phyloP scores from a whole-genome alignment of 2,888 invertebrate species.

The Heteromurus nitidus region DNA sequence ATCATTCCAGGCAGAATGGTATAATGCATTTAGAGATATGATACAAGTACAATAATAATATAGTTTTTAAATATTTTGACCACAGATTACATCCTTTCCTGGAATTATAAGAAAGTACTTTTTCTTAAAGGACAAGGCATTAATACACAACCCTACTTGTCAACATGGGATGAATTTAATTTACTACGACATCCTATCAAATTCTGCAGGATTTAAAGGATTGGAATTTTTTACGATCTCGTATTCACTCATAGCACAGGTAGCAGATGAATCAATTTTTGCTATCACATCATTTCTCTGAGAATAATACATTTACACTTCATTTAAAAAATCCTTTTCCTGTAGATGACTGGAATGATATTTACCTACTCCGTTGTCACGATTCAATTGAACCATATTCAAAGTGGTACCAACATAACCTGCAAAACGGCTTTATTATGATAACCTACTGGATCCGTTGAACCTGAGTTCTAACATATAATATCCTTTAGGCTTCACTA shows the following conservation, averaged over 20 bases:
- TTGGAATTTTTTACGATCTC: slow-evolving; percentile 3
- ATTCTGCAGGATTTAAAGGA: slow-evolving; percentile 14
- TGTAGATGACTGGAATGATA: neutral
- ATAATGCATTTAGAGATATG: too few species aligned
- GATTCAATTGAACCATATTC: neutral
- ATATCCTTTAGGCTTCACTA: too few species aligned
- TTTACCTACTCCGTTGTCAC: neutral
- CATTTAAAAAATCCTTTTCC: neutral
- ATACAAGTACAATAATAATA: neutral
- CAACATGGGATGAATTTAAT: slow-evolving; percentile 2
- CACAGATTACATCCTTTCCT: neutral
- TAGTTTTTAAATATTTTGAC: neutral
- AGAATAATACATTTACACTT: too few species aligned
- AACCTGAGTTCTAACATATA: too few species aligned
- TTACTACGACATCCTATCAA: slow-evolving; percentile 18
- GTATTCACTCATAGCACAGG: slow-evolving; percentile 14
- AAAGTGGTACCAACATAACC: too few species aligned
- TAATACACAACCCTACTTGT: neutral
- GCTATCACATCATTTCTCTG: too few species aligned
- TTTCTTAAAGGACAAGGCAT: neutral
- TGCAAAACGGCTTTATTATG: too few species aligned
- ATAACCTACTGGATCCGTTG: too few species aligned
- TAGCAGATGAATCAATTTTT: neutral
- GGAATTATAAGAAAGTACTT: neutral
- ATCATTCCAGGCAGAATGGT: too few species aligned